Conservation (phyloP, 2,797 vertebrate species). For the Lutjanus campechanus region DNA sequence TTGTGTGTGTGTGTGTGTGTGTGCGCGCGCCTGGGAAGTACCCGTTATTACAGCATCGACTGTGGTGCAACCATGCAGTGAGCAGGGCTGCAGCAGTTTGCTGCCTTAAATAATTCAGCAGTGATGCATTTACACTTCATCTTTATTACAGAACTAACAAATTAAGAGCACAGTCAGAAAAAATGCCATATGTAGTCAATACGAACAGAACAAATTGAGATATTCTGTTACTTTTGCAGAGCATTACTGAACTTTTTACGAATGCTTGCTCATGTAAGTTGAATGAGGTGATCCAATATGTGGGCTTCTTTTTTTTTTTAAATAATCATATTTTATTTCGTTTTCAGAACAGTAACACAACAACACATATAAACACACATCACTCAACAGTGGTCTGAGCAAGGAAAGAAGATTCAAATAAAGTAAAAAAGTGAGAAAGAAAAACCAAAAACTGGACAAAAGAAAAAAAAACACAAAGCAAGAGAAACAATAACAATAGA, state of each 20-base stretch:
- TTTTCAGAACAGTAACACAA: too few relatives aligned
- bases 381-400: too few relatives aligned
- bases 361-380: too few relatives aligned
- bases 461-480: too few relatives aligned
- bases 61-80: background rate
- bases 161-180: background rate
- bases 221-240: background rate
- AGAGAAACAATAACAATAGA: too few relatives aligned
- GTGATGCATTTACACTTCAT: background rate
- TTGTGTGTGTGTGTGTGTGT: too few relatives aligned
- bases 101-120: background rate
- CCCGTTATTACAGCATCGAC: background rate
- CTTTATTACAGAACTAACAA: background rate
- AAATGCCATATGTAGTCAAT: too few relatives aligned
- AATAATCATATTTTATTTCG: too few relatives aligned
- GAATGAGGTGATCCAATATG: background rate
- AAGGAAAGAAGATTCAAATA: too few relatives aligned
- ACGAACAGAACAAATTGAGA: background rate
- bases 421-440: too few relatives aligned
- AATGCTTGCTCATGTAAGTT: background rate
- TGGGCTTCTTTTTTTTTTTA: too few relatives aligned
- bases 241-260: background rate
- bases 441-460: too few relatives aligned
- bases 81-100: background rate
- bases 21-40: background rate